Conservation (phyloP, 2,113 vertebrate genomes). For the Probosciger aterrimus region DNA sequence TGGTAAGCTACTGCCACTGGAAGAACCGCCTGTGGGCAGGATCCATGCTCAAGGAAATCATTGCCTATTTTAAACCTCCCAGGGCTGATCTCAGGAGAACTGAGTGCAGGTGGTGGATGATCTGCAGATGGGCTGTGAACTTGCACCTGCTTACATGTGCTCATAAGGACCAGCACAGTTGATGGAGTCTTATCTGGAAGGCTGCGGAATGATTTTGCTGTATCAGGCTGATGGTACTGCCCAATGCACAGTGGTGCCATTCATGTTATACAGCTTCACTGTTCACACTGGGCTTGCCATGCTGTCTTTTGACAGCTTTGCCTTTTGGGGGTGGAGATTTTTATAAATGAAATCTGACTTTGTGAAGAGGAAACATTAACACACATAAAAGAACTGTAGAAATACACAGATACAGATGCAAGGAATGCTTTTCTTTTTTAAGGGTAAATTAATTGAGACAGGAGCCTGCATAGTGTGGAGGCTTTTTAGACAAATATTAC, state of each 20-base stretch:
- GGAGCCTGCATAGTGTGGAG: background rate
- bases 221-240: background rate
- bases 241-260: fast-evolving
- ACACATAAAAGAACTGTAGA: background rate
- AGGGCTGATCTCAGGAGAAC: background rate
- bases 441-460: background rate
- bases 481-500: background rate
- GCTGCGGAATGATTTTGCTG: background rate
- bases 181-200: background rate
- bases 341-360: background rate
- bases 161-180: background rate
- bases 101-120: background rate
- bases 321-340: background rate
- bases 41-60: background rate
- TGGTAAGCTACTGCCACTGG: background rate
- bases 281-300: background rate
- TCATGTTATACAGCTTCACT: background rate
- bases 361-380: background rate
- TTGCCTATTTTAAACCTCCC: background rate
- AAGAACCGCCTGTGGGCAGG: background rate
- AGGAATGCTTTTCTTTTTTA: background rate
- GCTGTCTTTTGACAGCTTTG: background rate
- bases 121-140: background rate
- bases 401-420: background rate
- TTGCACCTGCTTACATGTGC: background rate